phyloP scores from a whole-genome alignment of 2,113 vertebrate genomes.

The Anarrhichthys ocellatus region DNA sequence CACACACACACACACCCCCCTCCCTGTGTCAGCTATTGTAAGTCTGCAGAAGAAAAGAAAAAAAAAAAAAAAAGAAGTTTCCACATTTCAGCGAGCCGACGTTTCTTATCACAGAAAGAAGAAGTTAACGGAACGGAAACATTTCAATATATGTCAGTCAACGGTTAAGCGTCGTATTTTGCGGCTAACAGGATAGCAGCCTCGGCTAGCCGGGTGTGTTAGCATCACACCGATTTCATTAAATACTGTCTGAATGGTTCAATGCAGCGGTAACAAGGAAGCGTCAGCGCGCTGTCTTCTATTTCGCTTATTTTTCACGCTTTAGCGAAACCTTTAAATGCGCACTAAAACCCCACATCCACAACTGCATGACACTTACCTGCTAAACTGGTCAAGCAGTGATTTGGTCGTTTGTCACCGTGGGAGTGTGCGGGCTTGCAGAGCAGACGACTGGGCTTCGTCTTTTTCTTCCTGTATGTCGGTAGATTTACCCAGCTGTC shows the following conservation, averaged over 20 bases:
- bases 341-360: background rate
- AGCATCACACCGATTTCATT: slow-evolving; percentile 50
- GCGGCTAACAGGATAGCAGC: background rate
- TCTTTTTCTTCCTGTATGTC: slow-evolving; percentile 78
- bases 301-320: background rate
- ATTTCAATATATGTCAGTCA: background rate
- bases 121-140: background rate
- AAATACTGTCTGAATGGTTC: slow-evolving; percentile 27
- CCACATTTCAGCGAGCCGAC: slow-evolving; percentile 3
- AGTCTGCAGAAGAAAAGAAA: slow-evolving; percentile 26
- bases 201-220: slow-evolving; percentile 39
- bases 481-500: slow-evolving; percentile 77
- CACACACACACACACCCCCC: slow-evolving; percentile 36
- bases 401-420: slow-evolving; percentile 57
- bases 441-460: slow-evolving; percentile 47
- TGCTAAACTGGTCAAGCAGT: slow-evolving; percentile 60
- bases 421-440: slow-evolving; percentile 20
- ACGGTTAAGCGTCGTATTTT: background rate
- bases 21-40: slow-evolving; percentile 39
- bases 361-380: slow-evolving; percentile 47
- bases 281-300: background rate
- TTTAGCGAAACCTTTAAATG: too few relatives aligned
- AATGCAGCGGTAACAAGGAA: background rate
- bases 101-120: background rate
- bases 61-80: slow-evolving; percentile 35